Percentiles rank a stretch among this genome's conserved stretches.
phyloP scores from a whole-genome alignment of 2,113 vertebrate genomes.

The Promerops cafer region DNA sequence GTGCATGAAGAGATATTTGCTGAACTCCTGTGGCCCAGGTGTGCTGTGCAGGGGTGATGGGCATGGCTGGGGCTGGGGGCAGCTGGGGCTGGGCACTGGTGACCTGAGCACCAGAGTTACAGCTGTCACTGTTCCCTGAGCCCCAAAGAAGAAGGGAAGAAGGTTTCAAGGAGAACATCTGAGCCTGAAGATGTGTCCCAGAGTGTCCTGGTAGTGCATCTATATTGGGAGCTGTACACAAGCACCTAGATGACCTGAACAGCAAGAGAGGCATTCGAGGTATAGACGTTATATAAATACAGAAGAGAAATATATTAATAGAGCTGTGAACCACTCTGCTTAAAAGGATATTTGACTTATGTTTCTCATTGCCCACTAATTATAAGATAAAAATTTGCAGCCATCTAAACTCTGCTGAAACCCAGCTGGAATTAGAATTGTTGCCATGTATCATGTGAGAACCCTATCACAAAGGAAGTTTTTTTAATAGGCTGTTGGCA shows the following conservation, averaged over 20 bases:
- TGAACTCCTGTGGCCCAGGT: not conserved
- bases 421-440: not conserved
- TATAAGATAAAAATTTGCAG: not conserved
- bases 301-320: not conserved
- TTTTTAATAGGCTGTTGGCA: not conserved
- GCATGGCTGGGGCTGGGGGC: no score
- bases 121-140: not conserved
- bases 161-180: not conserved
- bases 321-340: not conserved
- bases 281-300: rapidly evolving
- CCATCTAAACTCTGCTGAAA: not conserved
- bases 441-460: not conserved
- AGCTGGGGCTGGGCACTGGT: not conserved
- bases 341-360: not conserved
- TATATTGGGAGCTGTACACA: rapidly evolving
- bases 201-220: not conserved
- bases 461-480: not conserved
- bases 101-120: not conserved
- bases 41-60: not conserved
- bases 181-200: not conserved
- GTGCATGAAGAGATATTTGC: not conserved
- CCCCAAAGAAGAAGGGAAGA: not conserved
- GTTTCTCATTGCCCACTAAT: not conserved
- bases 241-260: not conserved
- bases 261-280: not conserved